Percentiles rank a stretch among this genome's conserved stretches.
phyloP scores from a whole-genome alignment of 1,140 invertebrate species.

The Hyposmocoma kahamanoa region DNA sequence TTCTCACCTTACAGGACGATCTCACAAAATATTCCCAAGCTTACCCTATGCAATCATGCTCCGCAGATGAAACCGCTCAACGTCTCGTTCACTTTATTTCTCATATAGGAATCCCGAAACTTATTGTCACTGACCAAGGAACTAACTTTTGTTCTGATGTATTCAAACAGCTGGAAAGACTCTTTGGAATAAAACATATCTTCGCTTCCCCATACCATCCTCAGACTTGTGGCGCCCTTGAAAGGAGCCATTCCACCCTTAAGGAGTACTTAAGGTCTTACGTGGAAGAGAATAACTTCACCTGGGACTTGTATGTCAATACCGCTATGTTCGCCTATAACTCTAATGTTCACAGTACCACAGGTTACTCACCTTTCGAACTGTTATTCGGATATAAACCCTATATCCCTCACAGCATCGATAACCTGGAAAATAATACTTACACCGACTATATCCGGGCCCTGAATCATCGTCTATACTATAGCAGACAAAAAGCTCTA shows the following conservation, averaged over 20 bases:
- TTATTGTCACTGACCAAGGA: constrained; percentile 7
- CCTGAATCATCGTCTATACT: no score
- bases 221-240: constrained; percentile 24
- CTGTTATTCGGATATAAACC: constrained; percentile 23
- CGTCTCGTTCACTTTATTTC: background rate
- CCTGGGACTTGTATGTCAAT: constrained; percentile 48
- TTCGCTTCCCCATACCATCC: constrained; percentile 10
- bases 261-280: constrained; percentile 54
- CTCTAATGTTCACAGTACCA: constrained; percentile 26
- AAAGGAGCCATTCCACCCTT: constrained; percentile 45
- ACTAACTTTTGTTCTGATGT: constrained; percentile 6
- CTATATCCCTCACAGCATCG: no score
- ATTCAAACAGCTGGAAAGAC: constrained; percentile 7
- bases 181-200: constrained; percentile 8
- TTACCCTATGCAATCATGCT: background rate
- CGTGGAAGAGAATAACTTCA: constrained; percentile 35
- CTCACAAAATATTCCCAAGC: background rate
- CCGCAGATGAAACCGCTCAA: background rate
- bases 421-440: no score
- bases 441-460: no score
- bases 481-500: no score
- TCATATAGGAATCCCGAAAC: constrained; percentile 4
- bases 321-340: constrained; percentile 53
- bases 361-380: constrained; percentile 33
- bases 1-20: background rate